phyloP scores from a whole-genome alignment of 1,140 invertebrate genomes.

The Ceratosolen solmsi region DNA sequence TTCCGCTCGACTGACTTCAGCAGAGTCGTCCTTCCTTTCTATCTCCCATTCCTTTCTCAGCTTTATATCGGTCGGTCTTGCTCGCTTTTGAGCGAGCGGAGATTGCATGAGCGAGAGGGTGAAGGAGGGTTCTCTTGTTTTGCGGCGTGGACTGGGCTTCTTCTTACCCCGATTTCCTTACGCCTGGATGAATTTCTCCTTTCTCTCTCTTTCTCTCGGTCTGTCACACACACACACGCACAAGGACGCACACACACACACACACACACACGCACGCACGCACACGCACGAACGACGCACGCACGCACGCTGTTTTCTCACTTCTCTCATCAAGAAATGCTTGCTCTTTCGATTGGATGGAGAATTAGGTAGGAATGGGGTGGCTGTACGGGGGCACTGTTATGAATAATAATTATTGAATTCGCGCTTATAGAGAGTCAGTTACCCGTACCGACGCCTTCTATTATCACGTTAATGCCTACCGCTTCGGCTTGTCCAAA shows the following conservation, averaged over 20 bases:
- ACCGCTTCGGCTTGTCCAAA: neutral
- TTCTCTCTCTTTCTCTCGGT: slow-evolving; percentile 55
- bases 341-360: slow-evolving; percentile 38
- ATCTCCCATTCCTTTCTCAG: slow-evolving; percentile 55
- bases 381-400: slow-evolving; percentile 9
- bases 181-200: slow-evolving; percentile 53
- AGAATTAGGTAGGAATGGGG: slow-evolving; percentile 13
- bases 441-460: slow-evolving; percentile 38
- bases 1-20: slow-evolving; percentile 74
- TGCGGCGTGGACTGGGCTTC: slow-evolving; percentile 62
- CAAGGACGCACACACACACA: no score
- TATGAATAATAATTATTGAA: slow-evolving; percentile 55
- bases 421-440: slow-evolving; percentile 49
- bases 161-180: slow-evolving; percentile 62
- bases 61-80: slow-evolving; percentile 42
- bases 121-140: slow-evolving; percentile 63
- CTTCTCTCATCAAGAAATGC: slow-evolving; percentile 26
- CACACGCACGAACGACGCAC: no score
- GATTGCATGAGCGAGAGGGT: slow-evolving; percentile 6
- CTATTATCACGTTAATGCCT: slow-evolving; percentile 54
- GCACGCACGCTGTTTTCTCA: neutral
- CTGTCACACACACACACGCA: no score
- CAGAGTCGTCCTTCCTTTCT: slow-evolving; percentile 62
- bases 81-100: neutral
- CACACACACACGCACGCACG: no score